Conservation (phyloP, 2,888 invertebrate species). For the Sisyra terminalis region DNA sequence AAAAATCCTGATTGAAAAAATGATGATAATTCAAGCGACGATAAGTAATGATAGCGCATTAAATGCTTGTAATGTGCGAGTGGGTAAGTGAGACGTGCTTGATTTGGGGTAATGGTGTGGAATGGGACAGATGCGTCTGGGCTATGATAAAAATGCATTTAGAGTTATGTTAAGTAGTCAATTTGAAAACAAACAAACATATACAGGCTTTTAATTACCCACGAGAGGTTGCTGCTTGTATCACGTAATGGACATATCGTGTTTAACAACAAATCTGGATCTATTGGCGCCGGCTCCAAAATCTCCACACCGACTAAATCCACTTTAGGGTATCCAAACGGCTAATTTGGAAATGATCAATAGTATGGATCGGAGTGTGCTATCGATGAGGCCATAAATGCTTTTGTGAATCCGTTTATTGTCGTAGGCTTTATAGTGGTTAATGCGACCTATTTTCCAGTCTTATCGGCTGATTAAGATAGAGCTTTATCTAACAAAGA, state of each 20-base stretch:
- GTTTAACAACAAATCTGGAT: slow-evolving; percentile 23
- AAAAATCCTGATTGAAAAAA: too few relatives aligned
- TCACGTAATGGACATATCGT: slow-evolving; percentile 29
- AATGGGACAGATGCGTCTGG: not conserved
- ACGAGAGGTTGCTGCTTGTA: slow-evolving; percentile 15
- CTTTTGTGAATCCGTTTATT: too few relatives aligned
- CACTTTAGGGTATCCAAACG: not conserved
- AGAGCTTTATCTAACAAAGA: too few relatives aligned
- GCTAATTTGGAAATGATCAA: not conserved
- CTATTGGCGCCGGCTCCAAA: slow-evolving; percentile 20
- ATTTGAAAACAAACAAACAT: slow-evolving; percentile 21
- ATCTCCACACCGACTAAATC: slow-evolving; percentile 10
- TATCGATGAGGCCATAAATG: too few relatives aligned
- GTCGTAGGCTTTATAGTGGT: too few relatives aligned
- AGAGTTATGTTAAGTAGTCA: slow-evolving; percentile 6
- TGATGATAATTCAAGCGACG: too few relatives aligned
- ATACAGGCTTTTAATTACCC: slow-evolving; percentile 29
- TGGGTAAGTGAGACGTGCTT: not conserved
- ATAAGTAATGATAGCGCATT: too few relatives aligned
- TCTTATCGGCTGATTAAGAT: too few relatives aligned
- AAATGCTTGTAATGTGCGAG: too few relatives aligned
- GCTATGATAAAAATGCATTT: too few relatives aligned
- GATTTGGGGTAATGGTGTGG: not conserved
- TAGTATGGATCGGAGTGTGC: too few relatives aligned
- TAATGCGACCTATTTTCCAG: too few relatives aligned